Conservation (phyloP, 2,113 vertebrate genomes). For the Alligator sinensis region DNA sequence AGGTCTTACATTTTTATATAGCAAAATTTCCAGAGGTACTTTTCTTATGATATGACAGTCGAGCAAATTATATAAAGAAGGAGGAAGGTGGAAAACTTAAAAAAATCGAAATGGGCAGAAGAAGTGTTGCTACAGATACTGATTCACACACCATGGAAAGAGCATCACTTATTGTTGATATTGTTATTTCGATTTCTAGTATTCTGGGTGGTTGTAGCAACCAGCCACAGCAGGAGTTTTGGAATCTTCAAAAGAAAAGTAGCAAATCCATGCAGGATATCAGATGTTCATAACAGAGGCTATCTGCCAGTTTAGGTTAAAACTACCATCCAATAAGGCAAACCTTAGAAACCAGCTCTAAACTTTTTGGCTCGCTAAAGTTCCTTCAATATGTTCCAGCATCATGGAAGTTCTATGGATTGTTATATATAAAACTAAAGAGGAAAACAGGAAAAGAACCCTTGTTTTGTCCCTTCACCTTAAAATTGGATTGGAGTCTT, state of each 20-base stretch:
- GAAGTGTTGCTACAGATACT: slow-evolving; percentile 37
- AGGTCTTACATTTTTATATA: background rate
- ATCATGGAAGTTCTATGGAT: background rate
- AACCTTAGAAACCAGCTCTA: background rate
- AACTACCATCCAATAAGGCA: background rate
- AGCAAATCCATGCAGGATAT: background rate
- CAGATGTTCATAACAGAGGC: background rate
- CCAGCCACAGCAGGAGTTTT: background rate
- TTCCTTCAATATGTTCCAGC: background rate
- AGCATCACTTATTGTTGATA: slow-evolving; percentile 16
- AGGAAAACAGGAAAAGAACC: background rate
- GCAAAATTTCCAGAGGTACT: background rate
- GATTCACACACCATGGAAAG: slow-evolving; percentile 16
- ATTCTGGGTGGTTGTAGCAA: background rate
- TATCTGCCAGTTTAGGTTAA: background rate
- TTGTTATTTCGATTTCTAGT: slow-evolving; percentile 5
- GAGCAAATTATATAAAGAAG: slow-evolving; percentile 2
- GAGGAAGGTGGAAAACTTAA: background rate
- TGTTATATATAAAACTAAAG: background rate
- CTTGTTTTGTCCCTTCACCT: background rate
- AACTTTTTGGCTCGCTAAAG: background rate
- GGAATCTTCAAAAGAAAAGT: slow-evolving; percentile 2
- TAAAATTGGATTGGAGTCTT: background rate
- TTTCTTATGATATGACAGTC: background rate
- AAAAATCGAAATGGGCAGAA: slow-evolving; percentile 17